Base-by-base conservation (phyloP, 2,797 vertebrate species). In the Parauchenoglanis punctatus region DNA sequence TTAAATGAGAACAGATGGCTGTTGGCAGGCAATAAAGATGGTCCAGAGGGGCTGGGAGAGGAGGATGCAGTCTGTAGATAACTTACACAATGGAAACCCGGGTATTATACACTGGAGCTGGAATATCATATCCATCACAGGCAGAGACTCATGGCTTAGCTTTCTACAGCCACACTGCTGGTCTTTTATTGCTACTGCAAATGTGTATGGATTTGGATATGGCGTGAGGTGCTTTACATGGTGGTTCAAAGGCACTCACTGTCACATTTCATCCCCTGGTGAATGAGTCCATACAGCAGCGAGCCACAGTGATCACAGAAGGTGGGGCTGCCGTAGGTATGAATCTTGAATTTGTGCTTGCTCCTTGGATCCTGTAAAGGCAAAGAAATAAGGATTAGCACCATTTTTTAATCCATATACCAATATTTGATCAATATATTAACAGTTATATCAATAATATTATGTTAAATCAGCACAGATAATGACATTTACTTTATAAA, bases 261-360 rank as follows among this genome's bases (percentile, higher is more conserved):
- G 96, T 99, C 98, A 90, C 98, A 99, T 92, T 99, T 99, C 98
- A 99, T 99, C 78, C 98, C 98, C 84, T 99, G 98, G 94, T 99
- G 98, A 92, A 99, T 96, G 82, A 99, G 97, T 28, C 98, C 98
- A 0, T 99, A 99, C 1, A 99, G 97, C 93, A 99, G 95, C 0
- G 98, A 99, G 12, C 98, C 98, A 7, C 98, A 99, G 89, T 99
- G 98, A 92, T 99, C 98, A 4, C 98, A 99, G 92, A 99, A 99
- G 4, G 98, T 99, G 0, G 98, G 98, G 90, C 98, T 99, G 56
- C 98, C 98, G 0, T 99, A 99, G 0, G 97, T 96, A 95, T 99
- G 98, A 92, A 99, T 99, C 96, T 99, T 99, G 91, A 99, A 99
- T 92, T 99, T 99, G 96, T 99, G 98, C 94, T 99, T 99, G 97